These are phyloP conservation scores for Odontocerum albicorne DNA, from an alignment of 2,888 invertebrate species.

Conservation along the genomic window DNA sequence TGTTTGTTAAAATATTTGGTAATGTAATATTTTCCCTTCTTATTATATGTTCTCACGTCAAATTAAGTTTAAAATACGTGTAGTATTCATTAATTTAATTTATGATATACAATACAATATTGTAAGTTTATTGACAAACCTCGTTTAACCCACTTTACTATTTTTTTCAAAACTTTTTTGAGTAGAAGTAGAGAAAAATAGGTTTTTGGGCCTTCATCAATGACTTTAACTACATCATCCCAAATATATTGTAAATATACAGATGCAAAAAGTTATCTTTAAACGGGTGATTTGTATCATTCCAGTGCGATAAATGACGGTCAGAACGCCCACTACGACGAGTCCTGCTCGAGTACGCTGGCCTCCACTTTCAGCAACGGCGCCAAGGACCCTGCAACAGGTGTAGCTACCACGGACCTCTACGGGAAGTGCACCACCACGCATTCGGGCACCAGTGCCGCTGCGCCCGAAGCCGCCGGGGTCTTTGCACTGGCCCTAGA, in stretches of 20 bases:
- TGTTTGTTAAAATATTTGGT: no score
- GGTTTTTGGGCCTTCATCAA: neutral
- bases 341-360: conserved; percentile 97
- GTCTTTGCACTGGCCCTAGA: conserved; percentile 97
- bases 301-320: conserved; percentile 96
- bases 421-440: conserved; percentile 99
- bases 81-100: no score
- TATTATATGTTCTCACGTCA: no score
- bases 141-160: no score
- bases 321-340: conserved; percentile 99
- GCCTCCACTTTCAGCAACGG: conserved; percentile 99
- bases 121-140: no score
- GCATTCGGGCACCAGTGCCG: conserved; percentile 98
- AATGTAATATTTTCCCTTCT: no score
- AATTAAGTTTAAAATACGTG: no score
- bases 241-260: neutral
- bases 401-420: conserved; percentile 97
- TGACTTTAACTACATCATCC: neutral
- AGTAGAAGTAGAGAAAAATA: no score
- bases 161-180: no score
- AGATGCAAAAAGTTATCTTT: neutral
- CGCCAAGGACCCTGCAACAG: conserved; percentile 95
- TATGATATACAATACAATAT: no score
- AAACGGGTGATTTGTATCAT: neutral
- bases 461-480: conserved; percentile 98